Percentiles rank a stretch among this genome's conserved stretches.
These are phyloP conservation scores for Aproaerema taeniolella DNA, from an alignment of 2,888 invertebrate genomes.

Conservation along the genomic window DNA sequence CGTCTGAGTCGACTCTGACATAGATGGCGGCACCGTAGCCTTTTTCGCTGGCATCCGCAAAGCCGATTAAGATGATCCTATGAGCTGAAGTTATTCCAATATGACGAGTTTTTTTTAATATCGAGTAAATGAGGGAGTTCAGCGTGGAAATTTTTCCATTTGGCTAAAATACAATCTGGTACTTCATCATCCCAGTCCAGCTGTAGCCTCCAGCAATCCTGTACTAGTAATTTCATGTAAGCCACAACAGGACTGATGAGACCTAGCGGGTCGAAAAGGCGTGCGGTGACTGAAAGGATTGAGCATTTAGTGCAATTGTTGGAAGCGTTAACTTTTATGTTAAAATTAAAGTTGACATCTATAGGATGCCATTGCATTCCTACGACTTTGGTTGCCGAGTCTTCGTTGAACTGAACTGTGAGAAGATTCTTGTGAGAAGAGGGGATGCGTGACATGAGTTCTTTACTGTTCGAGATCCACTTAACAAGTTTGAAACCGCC, in stretches of 20 bases:
- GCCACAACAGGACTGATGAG: slow-evolving; percentile 1
- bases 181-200: slow-evolving; percentile 10
- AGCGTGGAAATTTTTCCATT: slow-evolving; percentile 1
- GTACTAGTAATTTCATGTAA: no score
- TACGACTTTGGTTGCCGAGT: slow-evolving; percentile 6
- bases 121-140: not conserved
- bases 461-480: slow-evolving; percentile 10
- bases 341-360: slow-evolving; percentile 1
- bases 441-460: slow-evolving; percentile 7
- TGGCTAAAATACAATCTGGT: not conserved
- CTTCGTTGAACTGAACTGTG: slow-evolving; percentile 6
- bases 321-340: not conserved
- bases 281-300: slow-evolving; percentile 6
- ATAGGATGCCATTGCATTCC: slow-evolving; percentile 6
- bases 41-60: slow-evolving; percentile 10
- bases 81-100: not conserved
- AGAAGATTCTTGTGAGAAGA: not conserved
- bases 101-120: slow-evolving; percentile 4
- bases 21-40: slow-evolving; percentile 6
- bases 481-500: slow-evolving; percentile 15
- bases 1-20: not conserved
- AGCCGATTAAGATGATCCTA: not conserved
- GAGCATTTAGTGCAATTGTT: slow-evolving; percentile 5
- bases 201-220: slow-evolving; percentile 7
- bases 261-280: slow-evolving; percentile 5